Evolutionary conservation across 2,888 invertebrate genomes (phyloP), one percentile per base, ranked within the genome.

Genomic region (Strigamia maritima): DNA sequence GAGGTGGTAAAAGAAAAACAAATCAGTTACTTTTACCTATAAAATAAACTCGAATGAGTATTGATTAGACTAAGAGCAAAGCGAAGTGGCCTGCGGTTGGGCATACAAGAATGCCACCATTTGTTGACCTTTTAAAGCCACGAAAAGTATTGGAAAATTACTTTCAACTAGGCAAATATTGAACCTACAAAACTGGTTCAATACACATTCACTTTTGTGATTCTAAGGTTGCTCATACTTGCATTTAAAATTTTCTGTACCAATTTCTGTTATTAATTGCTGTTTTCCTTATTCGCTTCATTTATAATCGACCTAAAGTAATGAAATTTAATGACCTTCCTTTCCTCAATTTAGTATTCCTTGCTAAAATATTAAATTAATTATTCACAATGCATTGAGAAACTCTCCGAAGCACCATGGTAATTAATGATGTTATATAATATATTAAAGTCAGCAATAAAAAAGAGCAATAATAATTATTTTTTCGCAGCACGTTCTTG

Each of bases 351-450:
- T 60, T 24, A 22, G 19, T 24, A 19, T 60, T 22, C 60, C 19
- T 24, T 60, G 19, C 24, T 60, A 60, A 60, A 60, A 60, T 24
- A 24, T 60, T 60, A 60, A 60, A 22, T 60, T 60, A 60, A 60
- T 60, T 60, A 60, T 60, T 60, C 60, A 60, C 60, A 22, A 19
- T 60, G 60, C 60, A 60, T 60, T 60, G 60, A 60, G 40, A 60
- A 19, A 60, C n/a, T 60, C 60, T 60, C 60, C 60, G 10, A 60
- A 22, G 60, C 60, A 44, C 60, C 60, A 2, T 22, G 19, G 60
- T 65, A 65, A 65, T 65, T 65, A 65, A 65, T 26, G 28, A 65
- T 65, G 26, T 65, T 26, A 65, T 60, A 60, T 60, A 60, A 60
- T 19, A 19, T 26, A 65, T 65, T 65, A 65, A 65, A 65, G 24